Evolutionary conservation across 37 sponge, comb jelly and placozoan genomes (phyloP), one percentile per base, ranked within the genome.

Genomic region (Oscarella lobularis): DNA sequence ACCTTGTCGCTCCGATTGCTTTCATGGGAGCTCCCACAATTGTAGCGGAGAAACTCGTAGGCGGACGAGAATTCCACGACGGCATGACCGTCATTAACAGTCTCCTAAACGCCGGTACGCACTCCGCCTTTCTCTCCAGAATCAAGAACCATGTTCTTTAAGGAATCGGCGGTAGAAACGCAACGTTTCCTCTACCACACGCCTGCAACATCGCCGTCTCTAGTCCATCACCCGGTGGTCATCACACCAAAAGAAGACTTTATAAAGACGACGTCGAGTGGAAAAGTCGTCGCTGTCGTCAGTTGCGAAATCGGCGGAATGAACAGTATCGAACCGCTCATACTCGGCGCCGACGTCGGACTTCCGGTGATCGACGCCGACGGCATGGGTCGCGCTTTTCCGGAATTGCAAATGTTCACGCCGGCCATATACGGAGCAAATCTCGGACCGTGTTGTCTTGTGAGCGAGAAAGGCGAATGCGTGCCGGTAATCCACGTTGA

Each of bases 351-450:
- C 5, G 37, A 70, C 31, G 9, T 75, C 37, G 82, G 82, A 20
- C 73, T 85, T 0, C 92, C 92, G 9, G 85, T 91, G 0, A 68
- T 91, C 67, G 92, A 91, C 82, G 85, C 76, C 33, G 92, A 91
- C 67, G 92, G 92, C 3, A 91, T 91, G 92, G 92, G 92, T 1
- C 66, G 92, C 2, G 92, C 92, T 30, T 91, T 91, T 55, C 92
- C 92, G 14, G 92, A 91, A 68, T 82, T 91, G 3, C 92, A 91
- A 79, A 91, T 91, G 92, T 91, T 74, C 76, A 65, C 73, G 0
- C 92, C 92, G 20, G 80, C 73, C 67, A 91, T 91, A 29, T 78
- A 87, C 38, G 88, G 85, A 32, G 36, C 38, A 36, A 29, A 54
- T 2, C 75, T 73, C 35, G 83, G 73, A 39, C 92, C 92, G 3